phyloP scores from a whole-genome alignment of 2,888 invertebrate species.

The Pammene aurita region DNA sequence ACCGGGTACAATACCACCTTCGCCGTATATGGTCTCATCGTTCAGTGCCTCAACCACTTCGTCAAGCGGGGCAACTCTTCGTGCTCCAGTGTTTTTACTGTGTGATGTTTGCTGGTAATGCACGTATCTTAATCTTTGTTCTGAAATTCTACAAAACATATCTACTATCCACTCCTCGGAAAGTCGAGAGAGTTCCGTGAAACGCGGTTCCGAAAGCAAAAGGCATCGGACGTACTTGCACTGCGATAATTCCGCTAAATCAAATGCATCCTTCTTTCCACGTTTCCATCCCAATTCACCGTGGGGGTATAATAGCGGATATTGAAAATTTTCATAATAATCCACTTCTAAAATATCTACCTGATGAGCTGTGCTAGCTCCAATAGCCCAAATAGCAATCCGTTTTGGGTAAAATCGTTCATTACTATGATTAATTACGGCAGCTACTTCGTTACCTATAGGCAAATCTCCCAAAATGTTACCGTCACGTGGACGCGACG shows the following conservation, averaged over 20 bases:
- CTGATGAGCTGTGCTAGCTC: neutral
- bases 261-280: slow-evolving; percentile 1
- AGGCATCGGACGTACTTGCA: slow-evolving; percentile 6
- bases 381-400: slow-evolving; percentile 1
- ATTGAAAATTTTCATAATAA: slow-evolving; percentile 6
- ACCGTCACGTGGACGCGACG: slow-evolving; percentile 11
- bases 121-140: neutral
- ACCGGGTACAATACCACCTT: neutral
- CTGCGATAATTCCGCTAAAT: neutral
- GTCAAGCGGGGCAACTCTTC: neutral
- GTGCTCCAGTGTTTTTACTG: neutral
- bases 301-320: slow-evolving; percentile 15
- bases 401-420: neutral
- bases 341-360: neutral
- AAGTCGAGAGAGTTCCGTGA: slow-evolving; percentile 1
- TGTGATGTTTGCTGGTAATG: neutral
- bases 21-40: slow-evolving; percentile 4
- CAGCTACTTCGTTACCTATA: slow-evolving; percentile 3
- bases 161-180: slow-evolving; percentile 11
- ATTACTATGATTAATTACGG: neutral
- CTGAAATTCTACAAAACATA: slow-evolving; percentile 13
- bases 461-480: slow-evolving; percentile 11
- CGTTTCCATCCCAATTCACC: slow-evolving; percentile 5
- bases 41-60: neutral
- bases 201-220: slow-evolving; percentile 13